Conservation (phyloP, 1,140 invertebrate species). For the Psilanteris sp. region DNA sequence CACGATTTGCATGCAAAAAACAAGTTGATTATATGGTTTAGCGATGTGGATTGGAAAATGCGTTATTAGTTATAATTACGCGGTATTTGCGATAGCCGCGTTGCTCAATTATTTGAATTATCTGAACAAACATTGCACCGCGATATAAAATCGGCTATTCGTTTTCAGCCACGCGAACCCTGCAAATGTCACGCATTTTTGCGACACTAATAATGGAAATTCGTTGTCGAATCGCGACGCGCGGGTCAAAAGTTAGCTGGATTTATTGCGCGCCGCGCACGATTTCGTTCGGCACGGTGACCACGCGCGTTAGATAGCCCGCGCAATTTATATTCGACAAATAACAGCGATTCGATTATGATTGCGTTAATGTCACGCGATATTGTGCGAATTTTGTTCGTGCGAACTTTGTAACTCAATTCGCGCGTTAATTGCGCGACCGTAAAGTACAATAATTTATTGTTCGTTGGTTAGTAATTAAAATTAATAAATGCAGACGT, state of each 20-base stretch:
- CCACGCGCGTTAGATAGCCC: constrained; percentile 7
- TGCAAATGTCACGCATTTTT: constrained; percentile 43
- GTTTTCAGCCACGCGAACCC: constrained; percentile 1
- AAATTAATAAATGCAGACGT: constrained; percentile 29
- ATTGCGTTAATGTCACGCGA: constrained; percentile 12
- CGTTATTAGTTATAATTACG: constrained; percentile 23
- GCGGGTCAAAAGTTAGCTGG: constrained; percentile 4
- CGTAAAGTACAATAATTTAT: constrained; percentile 22
- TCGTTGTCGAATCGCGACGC: neutral
- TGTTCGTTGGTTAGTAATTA: constrained; percentile 19
- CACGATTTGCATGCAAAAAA: constrained; percentile 36
- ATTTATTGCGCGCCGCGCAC: constrained; percentile 16
- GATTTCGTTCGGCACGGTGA: constrained; percentile 5
- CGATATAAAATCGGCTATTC: constrained; percentile 18
- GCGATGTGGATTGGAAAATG: constrained; percentile 30
- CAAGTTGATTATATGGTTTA: constrained; percentile 38
- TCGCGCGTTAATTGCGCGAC: constrained; percentile 4
- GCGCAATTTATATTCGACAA: constrained; percentile 11
- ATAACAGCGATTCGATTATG: constrained; percentile 15
- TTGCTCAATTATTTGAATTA: constrained; percentile 31
- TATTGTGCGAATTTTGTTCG: constrained; percentile 6
- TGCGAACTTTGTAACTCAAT: constrained; percentile 9
- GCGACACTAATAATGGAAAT: constrained; percentile 30
- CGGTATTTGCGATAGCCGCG: constrained; percentile 23
- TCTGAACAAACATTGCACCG: constrained; percentile 20